phyloP scores from a whole-genome alignment of 2,888 invertebrate species.

The Amphipoea oculea region DNA sequence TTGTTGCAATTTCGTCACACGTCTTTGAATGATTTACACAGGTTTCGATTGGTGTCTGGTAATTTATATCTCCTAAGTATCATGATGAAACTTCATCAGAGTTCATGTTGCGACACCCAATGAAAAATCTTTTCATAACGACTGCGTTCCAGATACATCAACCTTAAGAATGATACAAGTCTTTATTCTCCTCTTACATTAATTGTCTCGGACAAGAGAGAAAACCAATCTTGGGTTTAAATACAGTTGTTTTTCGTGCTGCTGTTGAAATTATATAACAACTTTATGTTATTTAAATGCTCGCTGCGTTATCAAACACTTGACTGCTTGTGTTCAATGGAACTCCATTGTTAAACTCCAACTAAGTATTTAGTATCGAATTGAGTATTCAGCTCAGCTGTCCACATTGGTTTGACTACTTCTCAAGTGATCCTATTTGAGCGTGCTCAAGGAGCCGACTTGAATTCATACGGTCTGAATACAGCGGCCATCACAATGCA shows the following conservation, averaged over 20 bases:
- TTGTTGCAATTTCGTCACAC: slow-evolving; percentile 48
- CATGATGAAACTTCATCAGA: slow-evolving; percentile 52
- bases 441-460: slow-evolving; percentile 77
- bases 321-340: slow-evolving; percentile 22
- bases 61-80: slow-evolving; percentile 52
- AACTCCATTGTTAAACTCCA: slow-evolving; percentile 35
- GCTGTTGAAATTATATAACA: slow-evolving; percentile 15
- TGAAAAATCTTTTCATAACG: slow-evolving; percentile 61
- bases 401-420: slow-evolving; percentile 66
- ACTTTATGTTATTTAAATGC: slow-evolving; percentile 5
- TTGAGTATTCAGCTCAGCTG: slow-evolving; percentile 63
- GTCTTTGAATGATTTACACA: slow-evolving; percentile 54
- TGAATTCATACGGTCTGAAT: slow-evolving; percentile 86
- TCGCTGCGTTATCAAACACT: slow-evolving; percentile 21
- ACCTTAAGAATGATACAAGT: slow-evolving; percentile 47
- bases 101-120: slow-evolving; percentile 44
- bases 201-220: slow-evolving; percentile 30
- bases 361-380: slow-evolving; percentile 42
- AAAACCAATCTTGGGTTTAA: slow-evolving; percentile 35
- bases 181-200: slow-evolving; percentile 46
- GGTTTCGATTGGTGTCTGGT: slow-evolving; percentile 47
- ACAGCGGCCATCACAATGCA: slow-evolving; percentile 89
- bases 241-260: slow-evolving; percentile 20
- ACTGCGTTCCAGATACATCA: slow-evolving; percentile 58
- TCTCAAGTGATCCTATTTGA: slow-evolving; percentile 74